Conservation (phyloP, 2,797 vertebrate genomes). For the Crenuchus spilurus region DNA sequence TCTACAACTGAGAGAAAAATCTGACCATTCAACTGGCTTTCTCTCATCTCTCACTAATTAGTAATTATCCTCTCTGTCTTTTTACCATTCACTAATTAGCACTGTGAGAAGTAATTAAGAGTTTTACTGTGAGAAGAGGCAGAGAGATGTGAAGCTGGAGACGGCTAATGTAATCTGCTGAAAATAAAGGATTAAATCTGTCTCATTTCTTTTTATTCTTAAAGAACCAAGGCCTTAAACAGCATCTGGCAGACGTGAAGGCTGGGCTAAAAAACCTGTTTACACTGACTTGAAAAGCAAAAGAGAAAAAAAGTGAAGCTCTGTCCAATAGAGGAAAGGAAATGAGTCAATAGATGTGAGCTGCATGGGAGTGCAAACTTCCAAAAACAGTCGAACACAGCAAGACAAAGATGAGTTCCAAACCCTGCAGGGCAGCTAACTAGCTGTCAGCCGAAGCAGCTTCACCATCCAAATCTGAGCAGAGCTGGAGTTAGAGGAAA, state of each 20-base stretch:
- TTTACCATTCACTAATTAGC: slow-evolving; percentile 46
- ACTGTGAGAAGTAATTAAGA: slow-evolving; percentile 49
- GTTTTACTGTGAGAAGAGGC: slow-evolving; percentile 35
- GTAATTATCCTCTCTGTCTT: slow-evolving; percentile 25
- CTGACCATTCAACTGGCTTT: slow-evolving; percentile 32
- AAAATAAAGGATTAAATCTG: slow-evolving; percentile 34
- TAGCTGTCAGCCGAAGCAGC: slow-evolving; percentile 54
- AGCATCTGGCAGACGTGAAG: background rate
- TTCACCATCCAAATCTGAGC: slow-evolving; percentile 56
- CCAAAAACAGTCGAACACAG: slow-evolving; percentile 22
- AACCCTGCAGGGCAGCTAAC: slow-evolving; percentile 51
- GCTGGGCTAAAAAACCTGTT: slow-evolving; percentile 2
- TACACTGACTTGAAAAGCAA: slow-evolving; percentile 13
- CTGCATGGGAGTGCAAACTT: slow-evolving; percentile 41
- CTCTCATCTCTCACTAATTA: slow-evolving; percentile 48
- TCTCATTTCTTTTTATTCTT: background rate
- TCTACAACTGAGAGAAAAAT: no score
- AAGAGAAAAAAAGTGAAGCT: no score
- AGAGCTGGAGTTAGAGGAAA: slow-evolving; percentile 58
- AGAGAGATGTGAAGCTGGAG: background rate
- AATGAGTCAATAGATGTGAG: slow-evolving; percentile 3
- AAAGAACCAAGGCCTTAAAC: slow-evolving; percentile 32
- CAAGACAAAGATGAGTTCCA: slow-evolving; percentile 30
- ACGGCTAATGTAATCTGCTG: background rate
- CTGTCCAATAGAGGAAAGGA: background rate